A percentile compares a stretch with the other conserved stretches of the same genome.
These are phyloP conservation scores for Anarhynchus alexandrinus DNA, from an alignment of 2,113 vertebrate species.

Conservation along the genomic window DNA sequence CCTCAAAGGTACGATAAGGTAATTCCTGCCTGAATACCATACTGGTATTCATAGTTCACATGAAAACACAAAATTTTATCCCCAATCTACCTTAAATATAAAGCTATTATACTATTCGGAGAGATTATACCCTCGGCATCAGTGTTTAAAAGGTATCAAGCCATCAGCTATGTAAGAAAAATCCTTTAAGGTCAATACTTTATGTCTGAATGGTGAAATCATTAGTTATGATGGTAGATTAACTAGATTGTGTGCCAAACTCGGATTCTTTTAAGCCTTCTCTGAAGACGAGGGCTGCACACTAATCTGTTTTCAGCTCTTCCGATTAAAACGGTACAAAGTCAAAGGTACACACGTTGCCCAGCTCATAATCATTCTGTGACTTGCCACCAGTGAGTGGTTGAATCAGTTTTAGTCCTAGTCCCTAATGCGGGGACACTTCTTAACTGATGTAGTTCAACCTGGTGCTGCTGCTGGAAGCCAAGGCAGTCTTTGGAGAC, in stretches of 20 bases:
- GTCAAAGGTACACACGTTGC: not conserved
- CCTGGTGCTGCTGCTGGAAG: not conserved
- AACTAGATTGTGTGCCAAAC: slow-evolving; percentile 14
- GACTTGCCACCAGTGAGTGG: not conserved
- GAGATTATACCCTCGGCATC: slow-evolving; percentile 36
- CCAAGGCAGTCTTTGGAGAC: not conserved
- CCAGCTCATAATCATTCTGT: not conserved
- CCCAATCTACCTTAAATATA: slow-evolving; percentile 51
- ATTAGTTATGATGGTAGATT: slow-evolving; percentile 39
- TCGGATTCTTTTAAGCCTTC: not conserved
- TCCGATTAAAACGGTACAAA: not conserved
- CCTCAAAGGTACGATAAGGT: slow-evolving; percentile 62
- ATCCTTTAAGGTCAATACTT: slow-evolving; percentile 25
- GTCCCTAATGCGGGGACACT: not conserved
- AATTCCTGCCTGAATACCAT: slow-evolving; percentile 55
- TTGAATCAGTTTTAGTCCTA: not conserved
- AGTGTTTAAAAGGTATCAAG: slow-evolving; percentile 39
- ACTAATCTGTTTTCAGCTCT: not conserved
- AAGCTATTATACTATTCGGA: slow-evolving; percentile 41
- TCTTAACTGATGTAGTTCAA: not conserved
- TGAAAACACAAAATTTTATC: slow-evolving; percentile 57
- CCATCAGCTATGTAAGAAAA: slow-evolving; percentile 29
- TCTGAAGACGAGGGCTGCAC: not conserved
- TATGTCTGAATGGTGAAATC: slow-evolving; percentile 21
- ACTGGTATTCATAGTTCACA: slow-evolving; percentile 31